These are phyloP conservation scores for Bombus impatiens DNA, from an alignment of 1,140 invertebrate genomes.

Conservation along the genomic window DNA sequence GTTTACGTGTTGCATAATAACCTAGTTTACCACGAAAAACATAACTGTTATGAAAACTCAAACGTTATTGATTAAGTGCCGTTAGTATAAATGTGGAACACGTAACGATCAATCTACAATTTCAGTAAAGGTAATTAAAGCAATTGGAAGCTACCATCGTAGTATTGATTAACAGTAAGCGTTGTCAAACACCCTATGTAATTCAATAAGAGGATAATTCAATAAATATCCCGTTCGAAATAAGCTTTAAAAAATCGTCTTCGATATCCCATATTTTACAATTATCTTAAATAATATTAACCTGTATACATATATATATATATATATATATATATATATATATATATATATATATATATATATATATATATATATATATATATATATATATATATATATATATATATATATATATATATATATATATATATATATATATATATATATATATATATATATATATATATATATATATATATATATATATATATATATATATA, in stretches of 20 bases:
- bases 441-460: no score
- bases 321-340: no score
- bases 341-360: no score
- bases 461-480: no score
- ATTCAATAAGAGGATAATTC: not conserved
- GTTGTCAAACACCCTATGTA: not conserved
- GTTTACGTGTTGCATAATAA: no score
- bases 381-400: no score
- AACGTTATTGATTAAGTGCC: not conserved
- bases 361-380: no score
- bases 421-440: no score
- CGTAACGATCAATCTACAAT: not conserved
- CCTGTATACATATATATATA: not conserved
- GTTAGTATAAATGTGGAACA: not conserved
- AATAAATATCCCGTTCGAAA: not conserved
- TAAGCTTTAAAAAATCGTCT: not conserved
- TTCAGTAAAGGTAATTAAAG: conserved; percentile 2
- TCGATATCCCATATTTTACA: not conserved
- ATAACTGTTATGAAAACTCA: not conserved
- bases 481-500: not conserved
- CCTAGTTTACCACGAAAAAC: not conserved
- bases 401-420: not conserved
- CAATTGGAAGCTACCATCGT: not conserved
- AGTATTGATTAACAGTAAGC: not conserved
- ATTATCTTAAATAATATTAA: not conserved